Evolutionary conservation across 2,113 vertebrate genomes (phyloP).

Genomic region (Antigone vipio): DNA sequence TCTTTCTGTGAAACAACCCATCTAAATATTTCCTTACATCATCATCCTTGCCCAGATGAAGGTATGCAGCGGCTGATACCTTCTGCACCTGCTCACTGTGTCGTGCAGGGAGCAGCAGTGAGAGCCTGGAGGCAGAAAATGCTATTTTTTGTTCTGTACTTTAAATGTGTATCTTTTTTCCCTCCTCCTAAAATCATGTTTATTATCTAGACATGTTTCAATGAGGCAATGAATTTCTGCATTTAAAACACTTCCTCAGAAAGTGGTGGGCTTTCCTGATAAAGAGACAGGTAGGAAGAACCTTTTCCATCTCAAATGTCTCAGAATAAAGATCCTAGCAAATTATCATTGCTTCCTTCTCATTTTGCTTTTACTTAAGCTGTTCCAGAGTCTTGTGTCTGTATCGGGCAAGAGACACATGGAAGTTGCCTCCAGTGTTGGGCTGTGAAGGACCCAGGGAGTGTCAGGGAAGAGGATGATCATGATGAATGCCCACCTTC

Average conservation of each 20-base stretch:
- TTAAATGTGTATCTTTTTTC: neutral
- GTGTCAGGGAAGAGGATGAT: neutral
- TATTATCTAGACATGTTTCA: neutral
- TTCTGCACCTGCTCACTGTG: neutral
- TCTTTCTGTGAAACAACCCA: neutral
- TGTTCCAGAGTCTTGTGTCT: neutral
- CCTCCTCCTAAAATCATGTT: neutral
- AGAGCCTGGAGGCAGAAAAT: neutral
- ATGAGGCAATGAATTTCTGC: neutral
- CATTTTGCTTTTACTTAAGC: neutral
- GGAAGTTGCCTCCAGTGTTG: neutral
- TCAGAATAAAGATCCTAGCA: neutral
- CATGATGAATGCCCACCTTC: neutral
- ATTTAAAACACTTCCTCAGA: neutral
- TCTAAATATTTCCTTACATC: neutral
- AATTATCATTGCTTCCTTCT: neutral
- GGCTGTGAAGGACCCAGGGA: neutral
- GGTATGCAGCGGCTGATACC: neutral
- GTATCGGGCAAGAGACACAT: rapidly evolving
- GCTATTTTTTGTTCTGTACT: neutral
- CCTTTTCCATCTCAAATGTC: neutral
- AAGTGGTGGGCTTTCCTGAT: neutral
- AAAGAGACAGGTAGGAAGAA: neutral
- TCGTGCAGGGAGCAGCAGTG: neutral
- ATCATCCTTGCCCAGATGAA: neutral